Evolutionary conservation across 2,113 vertebrate species (phyloP), one percentile per base, ranked within the genome.

Genomic region (Cromileptes altivelis): DNA sequence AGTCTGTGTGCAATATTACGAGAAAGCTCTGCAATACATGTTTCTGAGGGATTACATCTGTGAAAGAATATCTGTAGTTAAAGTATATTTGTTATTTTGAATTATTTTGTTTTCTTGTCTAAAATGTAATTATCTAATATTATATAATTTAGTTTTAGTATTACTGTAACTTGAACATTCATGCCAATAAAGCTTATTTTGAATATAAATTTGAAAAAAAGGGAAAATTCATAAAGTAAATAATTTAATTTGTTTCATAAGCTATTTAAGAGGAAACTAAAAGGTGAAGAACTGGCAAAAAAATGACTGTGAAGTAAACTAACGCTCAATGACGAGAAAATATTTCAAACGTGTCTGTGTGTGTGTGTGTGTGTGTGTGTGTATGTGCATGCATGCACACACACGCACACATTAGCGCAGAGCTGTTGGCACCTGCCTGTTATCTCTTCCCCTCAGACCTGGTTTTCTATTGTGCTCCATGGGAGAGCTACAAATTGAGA

Each of bases 401-500:
- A 8, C 74, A 47, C 47, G 27, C 79, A 71, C 81, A 70, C 67
- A 85, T 53, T 78, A 56, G 76, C 58, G 64, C 30, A 33, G 80
- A 86, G 87, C 90, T 90, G 76, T 81, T 93, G 92, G 90, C 91
- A 94, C 91, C 93, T 94, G 91, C 88, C 92, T 86, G 93, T 94
- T 94, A 93, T 93, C 92, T 91, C 87, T 80, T 81, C 88, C 82
- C 81, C 90, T 94, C 92, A 94, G 92, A 93, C 88, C 84, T 88
- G 91, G 40, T 88, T 68, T 37, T 93, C 83, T 85, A 91, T 94
- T 93, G 94, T 93, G 92, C 92, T 93, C 90, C 86, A 85, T 90
- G 89, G 93, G 91, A 83, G 90, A 93, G 93, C 93, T 86, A 91
- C 91, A 93, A 94, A 94, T 94, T 93, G 94, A 94, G 94, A 94